Percentiles rank a stretch among this genome's conserved stretches.
These are phyloP conservation scores for Emydocephalus ijimae DNA, from an alignment of 2,113 vertebrate species.

Conservation along the genomic window DNA sequence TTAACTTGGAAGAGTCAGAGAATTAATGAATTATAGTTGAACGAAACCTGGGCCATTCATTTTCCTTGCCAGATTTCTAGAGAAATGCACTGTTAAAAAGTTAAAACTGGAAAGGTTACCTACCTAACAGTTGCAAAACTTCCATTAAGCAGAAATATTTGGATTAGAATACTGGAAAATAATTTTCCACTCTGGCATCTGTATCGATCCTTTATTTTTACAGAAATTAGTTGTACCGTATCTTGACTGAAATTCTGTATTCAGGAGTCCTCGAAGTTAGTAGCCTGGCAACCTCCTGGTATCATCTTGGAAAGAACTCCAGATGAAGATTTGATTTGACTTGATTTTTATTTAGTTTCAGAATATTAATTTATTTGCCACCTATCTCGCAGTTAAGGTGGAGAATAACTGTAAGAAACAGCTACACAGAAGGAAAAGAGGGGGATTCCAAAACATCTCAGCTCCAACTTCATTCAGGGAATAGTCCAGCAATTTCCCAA, in stretches of 20 bases:
- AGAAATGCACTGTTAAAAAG: neutral
- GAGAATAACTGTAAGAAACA: fast-evolving
- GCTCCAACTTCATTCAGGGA: neutral
- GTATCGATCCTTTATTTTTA: conserved; percentile 43
- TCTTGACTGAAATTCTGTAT: conserved; percentile 37
- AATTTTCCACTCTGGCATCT: conserved; percentile 29
- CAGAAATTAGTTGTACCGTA: conserved; percentile 26
- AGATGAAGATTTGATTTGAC: neutral
- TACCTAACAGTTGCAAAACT: neutral
- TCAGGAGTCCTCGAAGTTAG: conserved; percentile 44
- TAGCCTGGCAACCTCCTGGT: conserved; percentile 35
- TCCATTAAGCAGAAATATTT: conserved; percentile 15
- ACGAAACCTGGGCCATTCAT: neutral
- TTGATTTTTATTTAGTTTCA: fast-evolving
- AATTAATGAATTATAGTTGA: neutral
- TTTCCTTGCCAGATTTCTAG: conserved; percentile 18
- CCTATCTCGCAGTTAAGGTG: neutral
- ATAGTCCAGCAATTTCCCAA: neutral
- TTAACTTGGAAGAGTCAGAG: neutral
- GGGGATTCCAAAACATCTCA: neutral
- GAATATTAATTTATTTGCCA: neutral
- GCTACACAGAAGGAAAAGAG: neutral
- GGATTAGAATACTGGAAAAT: conserved; percentile 7
- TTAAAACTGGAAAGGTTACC: fast-evolving
- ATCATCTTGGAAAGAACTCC: neutral